Conservation (phyloP, 2,797 vertebrate genomes). For the Crocidura indochinensis region DNA sequence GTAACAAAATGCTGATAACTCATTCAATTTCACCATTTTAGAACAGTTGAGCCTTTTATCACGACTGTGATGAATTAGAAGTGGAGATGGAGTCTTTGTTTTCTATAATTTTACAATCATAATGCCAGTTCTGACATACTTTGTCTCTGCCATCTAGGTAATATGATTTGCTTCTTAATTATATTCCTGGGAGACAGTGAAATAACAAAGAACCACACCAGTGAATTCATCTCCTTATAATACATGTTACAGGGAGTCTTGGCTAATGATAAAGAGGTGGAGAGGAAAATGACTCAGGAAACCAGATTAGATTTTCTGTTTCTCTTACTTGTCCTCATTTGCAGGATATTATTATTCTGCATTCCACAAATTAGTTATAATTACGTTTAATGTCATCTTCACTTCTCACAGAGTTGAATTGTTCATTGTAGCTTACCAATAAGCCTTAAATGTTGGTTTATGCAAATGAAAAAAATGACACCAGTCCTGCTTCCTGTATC, state of each 20-base stretch:
- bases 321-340: slow-evolving; percentile 66
- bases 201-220: slow-evolving; percentile 72
- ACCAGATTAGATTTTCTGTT: slow-evolving; percentile 45
- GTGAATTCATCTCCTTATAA: slow-evolving; percentile 71
- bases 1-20: slow-evolving; percentile 52
- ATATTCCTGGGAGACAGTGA: slow-evolving; percentile 72
- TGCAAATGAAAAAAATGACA: not conserved
- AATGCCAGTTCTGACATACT: slow-evolving; percentile 77
- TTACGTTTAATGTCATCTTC: slow-evolving; percentile 57
- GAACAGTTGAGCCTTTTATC: slow-evolving; percentile 66
- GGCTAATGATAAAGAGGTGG: slow-evolving; percentile 47
- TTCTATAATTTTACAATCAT: slow-evolving; percentile 74
- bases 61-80: slow-evolving; percentile 76
- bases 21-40: slow-evolving; percentile 62
- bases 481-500: not conserved
- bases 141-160: slow-evolving; percentile 80
- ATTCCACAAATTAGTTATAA: slow-evolving; percentile 70
- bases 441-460: not conserved
- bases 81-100: slow-evolving; percentile 66
- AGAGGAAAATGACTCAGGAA: slow-evolving; percentile 37
- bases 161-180: slow-evolving; percentile 83
- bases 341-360: slow-evolving; percentile 56
- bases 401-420: slow-evolving; percentile 52
- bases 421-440: slow-evolving; percentile 63
- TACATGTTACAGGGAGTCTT: slow-evolving; percentile 5